Evolutionary conservation across 2,113 vertebrate genomes (phyloP).

Genomic region (Todiramphus chloris): DNA sequence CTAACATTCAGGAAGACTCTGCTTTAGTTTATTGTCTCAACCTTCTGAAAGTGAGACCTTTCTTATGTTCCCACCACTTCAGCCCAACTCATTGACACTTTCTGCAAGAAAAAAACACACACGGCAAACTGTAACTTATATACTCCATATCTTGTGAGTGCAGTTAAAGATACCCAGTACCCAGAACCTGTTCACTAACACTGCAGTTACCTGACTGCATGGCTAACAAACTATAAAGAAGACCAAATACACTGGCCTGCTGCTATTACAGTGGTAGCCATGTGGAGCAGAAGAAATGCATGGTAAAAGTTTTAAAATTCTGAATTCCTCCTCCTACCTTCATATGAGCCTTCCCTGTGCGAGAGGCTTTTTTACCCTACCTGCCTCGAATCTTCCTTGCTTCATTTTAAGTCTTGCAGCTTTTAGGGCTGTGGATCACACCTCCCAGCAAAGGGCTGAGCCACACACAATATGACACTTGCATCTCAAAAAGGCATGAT

Average conservation of each 20-base stretch:
- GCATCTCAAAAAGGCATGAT: accelerated
- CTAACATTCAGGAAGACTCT: background rate
- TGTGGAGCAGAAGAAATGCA: background rate
- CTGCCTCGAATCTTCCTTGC: background rate
- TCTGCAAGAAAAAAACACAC: background rate
- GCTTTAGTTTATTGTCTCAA: background rate
- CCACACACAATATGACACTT: background rate
- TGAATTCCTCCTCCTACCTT: background rate
- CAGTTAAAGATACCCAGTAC: background rate
- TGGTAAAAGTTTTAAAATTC: background rate
- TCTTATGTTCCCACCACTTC: background rate
- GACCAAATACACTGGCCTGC: background rate
- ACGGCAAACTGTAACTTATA: background rate
- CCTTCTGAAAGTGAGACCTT: background rate
- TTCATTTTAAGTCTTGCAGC: background rate
- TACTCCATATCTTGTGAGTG: background rate
- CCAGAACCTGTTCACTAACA: background rate
- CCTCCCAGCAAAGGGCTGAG: background rate
- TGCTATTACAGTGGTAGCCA: background rate
- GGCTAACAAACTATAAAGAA: background rate
- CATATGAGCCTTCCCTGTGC: background rate
- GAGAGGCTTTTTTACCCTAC: background rate
- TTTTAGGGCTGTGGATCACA: background rate
- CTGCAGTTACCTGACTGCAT: background rate
- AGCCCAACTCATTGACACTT: background rate